phyloP scores from a whole-genome alignment of 2,113 vertebrate species.

The Pipra filicauda region DNA sequence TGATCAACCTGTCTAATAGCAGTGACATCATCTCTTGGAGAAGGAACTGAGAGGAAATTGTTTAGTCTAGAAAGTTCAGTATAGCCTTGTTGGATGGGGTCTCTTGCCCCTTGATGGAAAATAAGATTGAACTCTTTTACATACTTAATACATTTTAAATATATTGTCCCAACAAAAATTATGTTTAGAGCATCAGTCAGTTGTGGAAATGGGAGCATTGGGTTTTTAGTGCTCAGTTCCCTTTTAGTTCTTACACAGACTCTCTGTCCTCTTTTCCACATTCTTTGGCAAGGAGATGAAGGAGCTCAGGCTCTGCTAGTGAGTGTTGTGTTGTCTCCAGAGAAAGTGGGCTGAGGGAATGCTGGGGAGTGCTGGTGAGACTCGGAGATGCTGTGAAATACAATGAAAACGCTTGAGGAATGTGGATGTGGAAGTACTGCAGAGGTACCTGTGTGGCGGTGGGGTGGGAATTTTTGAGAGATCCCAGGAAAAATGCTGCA shows the following conservation, averaged over 20 bases:
- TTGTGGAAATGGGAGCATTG: neutral
- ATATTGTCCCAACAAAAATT: neutral
- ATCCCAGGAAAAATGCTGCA: neutral
- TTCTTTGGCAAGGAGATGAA: neutral
- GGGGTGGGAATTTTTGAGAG: neutral
- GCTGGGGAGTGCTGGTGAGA: neutral
- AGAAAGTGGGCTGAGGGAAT: neutral
- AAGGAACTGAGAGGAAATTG: neutral
- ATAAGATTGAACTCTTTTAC: neutral
- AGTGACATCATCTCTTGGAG: neutral
- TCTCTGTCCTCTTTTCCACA: neutral
- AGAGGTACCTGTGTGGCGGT: neutral
- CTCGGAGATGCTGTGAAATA: neutral
- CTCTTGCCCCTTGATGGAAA: neutral
- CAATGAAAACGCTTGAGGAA: neutral
- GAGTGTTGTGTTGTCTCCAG: neutral
- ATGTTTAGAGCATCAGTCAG: neutral
- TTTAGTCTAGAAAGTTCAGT: neutral
- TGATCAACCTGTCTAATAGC: neutral
- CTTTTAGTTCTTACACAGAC: neutral
- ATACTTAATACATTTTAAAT: neutral
- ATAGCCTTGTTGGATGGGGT: neutral
- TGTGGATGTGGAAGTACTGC: neutral
- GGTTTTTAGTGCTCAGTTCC: neutral
- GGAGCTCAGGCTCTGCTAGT: neutral